Conservation (phyloP, 2,797 vertebrate genomes). For the Ataeniobius toweri region DNA sequence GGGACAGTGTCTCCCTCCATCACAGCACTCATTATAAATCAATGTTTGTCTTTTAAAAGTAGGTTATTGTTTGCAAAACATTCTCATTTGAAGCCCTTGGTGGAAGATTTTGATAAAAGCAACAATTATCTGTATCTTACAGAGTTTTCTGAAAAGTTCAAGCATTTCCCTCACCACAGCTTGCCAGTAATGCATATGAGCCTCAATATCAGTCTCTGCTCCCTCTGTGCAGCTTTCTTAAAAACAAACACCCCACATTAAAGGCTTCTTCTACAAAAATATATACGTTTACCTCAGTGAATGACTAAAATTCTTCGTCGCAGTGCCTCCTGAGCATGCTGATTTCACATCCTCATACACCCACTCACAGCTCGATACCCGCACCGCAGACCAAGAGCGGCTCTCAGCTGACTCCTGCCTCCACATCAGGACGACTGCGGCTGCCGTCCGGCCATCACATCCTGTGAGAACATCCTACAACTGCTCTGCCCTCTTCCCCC, state of each 20-base stretch:
- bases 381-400: conserved; percentile 16
- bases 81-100: background rate
- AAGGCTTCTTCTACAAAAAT: background rate
- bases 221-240: background rate
- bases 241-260: background rate
- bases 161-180: background rate
- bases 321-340: conserved; percentile 47
- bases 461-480: conserved; percentile 83
- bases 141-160: background rate
- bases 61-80: background rate
- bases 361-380: conserved; percentile 34
- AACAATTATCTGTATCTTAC: background rate
- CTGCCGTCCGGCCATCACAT: conserved; percentile 71
- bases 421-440: conserved; percentile 43
- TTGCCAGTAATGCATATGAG: no score
- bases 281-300: conserved; percentile 59
- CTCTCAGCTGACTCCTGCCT: conserved; percentile 60
- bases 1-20: no score
- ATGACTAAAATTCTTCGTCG: conserved; percentile 36
- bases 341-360: conserved; percentile 63
- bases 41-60: background rate
- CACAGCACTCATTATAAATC: background rate
- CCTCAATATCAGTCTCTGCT: background rate
- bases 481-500: conserved; percentile 45
- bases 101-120: background rate